phyloP scores from a whole-genome alignment of 2,113 vertebrate genomes.

The Todiramphus chloris region DNA sequence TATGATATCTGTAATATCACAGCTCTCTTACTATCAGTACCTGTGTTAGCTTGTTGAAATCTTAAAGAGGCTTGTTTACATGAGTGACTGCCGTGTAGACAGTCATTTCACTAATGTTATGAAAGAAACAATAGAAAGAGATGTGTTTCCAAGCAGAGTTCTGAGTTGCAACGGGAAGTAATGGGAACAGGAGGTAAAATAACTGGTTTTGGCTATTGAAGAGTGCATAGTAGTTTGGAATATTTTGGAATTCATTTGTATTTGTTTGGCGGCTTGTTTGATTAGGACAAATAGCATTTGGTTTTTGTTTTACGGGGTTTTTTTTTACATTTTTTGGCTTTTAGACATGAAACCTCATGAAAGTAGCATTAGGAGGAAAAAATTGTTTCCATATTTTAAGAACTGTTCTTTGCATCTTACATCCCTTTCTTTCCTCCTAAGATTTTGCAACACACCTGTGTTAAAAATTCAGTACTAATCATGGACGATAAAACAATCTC shows the following conservation, averaged over 20 bases:
- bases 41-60: rapidly evolving
- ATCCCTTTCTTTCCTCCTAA: not conserved
- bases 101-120: not conserved
- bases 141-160: not conserved
- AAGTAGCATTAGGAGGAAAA: not conserved
- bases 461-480: not conserved
- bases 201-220: not conserved
- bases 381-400: not conserved
- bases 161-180: not conserved
- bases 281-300: not conserved
- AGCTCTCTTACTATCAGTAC: not conserved
- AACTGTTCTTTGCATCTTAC: not conserved
- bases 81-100: not conserved
- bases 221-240: not conserved
- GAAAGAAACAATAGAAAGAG: not conserved
- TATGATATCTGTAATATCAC: not conserved
- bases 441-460: not conserved
- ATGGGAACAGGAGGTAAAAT: not conserved
- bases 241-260: not conserved
- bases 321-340: not conserved
- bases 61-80: not conserved
- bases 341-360: not conserved
- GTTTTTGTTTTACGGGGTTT: not conserved
- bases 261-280: not conserved
- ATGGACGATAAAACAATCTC: not conserved